These are phyloP conservation scores for Drosophila quadrilineata DNA, from an alignment of 1,140 invertebrate species.

Conservation along the genomic window DNA sequence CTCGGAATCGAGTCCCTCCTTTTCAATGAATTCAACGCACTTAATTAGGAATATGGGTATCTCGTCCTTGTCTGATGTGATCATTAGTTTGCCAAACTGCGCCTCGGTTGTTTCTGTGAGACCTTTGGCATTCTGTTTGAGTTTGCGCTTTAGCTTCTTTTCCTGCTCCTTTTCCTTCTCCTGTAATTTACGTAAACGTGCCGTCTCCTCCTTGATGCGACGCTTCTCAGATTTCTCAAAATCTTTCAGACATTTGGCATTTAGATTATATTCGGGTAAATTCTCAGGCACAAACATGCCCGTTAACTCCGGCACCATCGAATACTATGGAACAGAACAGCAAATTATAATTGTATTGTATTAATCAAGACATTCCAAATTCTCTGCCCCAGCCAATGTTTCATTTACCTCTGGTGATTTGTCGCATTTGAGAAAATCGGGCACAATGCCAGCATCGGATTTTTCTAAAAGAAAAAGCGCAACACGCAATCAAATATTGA, in stretches of 20 bases:
- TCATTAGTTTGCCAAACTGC: conserved; percentile 83
- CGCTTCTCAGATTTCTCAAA: conserved; percentile 90
- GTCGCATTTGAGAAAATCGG: conserved; percentile 80
- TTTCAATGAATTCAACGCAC: conserved; percentile 96
- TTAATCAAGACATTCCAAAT: not conserved
- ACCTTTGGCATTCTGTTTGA: conserved; percentile 83
- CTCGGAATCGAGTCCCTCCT: conserved; percentile 96
- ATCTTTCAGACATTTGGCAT: conserved; percentile 87
- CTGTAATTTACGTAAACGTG: conserved; percentile 85
- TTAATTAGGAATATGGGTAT: conserved; percentile 96
- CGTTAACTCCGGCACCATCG: conserved; percentile 83
- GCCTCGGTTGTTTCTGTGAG: conserved; percentile 75
- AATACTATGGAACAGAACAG: conserved; percentile 82
- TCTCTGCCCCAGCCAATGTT: not conserved
- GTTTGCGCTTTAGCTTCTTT: conserved; percentile 88
- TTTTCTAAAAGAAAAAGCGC: conserved; percentile 45
- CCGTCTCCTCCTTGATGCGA: conserved; percentile 87
- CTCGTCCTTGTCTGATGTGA: conserved; percentile 90
- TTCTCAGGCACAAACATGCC: conserved; percentile 84
- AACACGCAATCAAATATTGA: too few species aligned
- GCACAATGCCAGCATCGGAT: conserved; percentile 46
- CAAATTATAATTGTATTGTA: not conserved
- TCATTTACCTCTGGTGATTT: conserved; percentile 86
- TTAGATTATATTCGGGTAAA: conserved; percentile 84
- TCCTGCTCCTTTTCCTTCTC: conserved; percentile 88